Evolutionary conservation across 2,888 invertebrate species (phyloP).

Genomic region (Ommatoiulus sabulosus): DNA sequence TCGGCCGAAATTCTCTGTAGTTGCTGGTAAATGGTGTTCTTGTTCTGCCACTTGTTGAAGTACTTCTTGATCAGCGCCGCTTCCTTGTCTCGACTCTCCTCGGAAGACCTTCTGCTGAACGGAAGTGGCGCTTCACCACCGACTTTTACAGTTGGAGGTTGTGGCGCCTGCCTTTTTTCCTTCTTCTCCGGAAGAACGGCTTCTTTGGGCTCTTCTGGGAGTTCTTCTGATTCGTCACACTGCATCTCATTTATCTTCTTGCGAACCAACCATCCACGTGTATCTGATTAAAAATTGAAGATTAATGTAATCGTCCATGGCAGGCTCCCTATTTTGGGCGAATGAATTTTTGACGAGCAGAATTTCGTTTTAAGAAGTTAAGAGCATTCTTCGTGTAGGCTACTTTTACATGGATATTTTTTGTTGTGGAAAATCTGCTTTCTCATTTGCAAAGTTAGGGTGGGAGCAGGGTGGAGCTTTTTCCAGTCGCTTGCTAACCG

Average conservation of each 20-base stretch:
- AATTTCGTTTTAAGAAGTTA: too few relatives aligned
- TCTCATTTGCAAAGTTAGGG: too few relatives aligned
- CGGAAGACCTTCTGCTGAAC: not conserved
- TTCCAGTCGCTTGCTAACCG: too few relatives aligned
- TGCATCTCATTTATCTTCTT: conserved; percentile 58
- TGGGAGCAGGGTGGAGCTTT: too few relatives aligned
- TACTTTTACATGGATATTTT: too few relatives aligned
- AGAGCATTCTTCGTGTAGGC: too few relatives aligned
- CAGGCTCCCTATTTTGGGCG: too few relatives aligned
- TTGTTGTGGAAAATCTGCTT: too few relatives aligned
- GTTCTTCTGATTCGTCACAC: not conserved
- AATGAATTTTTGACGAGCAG: too few relatives aligned
- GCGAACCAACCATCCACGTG: conserved; percentile 62
- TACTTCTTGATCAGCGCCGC: conserved; percentile 80
- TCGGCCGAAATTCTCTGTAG: conserved; percentile 81
- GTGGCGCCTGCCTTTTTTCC: conserved; percentile 28
- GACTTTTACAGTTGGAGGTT: not conserved
- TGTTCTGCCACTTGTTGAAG: conserved; percentile 77
- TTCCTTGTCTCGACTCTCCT: conserved; percentile 68
- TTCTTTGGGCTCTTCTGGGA: not conserved
- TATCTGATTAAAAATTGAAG: conserved; percentile 60
- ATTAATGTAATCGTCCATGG: too few relatives aligned
- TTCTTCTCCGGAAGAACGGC: not conserved
- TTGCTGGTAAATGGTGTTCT: conserved; percentile 50
- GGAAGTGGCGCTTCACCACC: not conserved